Evolutionary conservation across 2,797 vertebrate genomes (phyloP), one percentile per base, ranked within the genome.

Genomic region (Semotilus atromaculatus): DNA sequence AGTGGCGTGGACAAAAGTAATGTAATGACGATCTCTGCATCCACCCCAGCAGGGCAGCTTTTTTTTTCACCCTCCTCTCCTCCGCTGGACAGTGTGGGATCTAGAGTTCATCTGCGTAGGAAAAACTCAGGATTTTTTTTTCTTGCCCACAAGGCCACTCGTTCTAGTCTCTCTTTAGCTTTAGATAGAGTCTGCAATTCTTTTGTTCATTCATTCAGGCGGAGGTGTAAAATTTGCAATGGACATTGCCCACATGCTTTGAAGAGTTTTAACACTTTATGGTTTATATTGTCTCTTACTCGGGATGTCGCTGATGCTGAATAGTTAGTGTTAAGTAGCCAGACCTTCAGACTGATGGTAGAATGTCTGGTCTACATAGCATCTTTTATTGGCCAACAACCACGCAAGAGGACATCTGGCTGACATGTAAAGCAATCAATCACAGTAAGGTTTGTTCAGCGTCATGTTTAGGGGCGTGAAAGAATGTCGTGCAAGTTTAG

Each of bases 1-100:
- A 81, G 82, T 79, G 68, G 45, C 10, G 5, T 82, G 68, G 48
- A 82, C 80, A 74, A 77, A 85, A 31, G 74, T 87, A 80, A 85
- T 73, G 58, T 67, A 79, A 82, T 82, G 74, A 74, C 4, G 48
- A 77, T 72, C 58, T 72, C 45, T 40, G 40, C 62, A 64, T 81
- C 64, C 74, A 55, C 86, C 66, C 74, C 38, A 60, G 66, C 51
- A 81, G 70, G 51, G 48, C 51, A 55, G 29, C 45, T 36, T 51
- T 62, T 71, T 70, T 21, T 29, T n/a, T 40, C 26, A 6, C 26
- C 60, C 26, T 68, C 70, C 73, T 73, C 64, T 58, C 51, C 36
- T 55, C 58, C 31, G 18, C 51, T 85, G 60, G 81, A 74, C 55
- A 18, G 31, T 19, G 80, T 82, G 48, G 82, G 82, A 53, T 80